These are phyloP conservation scores for Hipparchia sbordonii DNA, from an alignment of 2,888 invertebrate genomes.

Conservation along the genomic window DNA sequence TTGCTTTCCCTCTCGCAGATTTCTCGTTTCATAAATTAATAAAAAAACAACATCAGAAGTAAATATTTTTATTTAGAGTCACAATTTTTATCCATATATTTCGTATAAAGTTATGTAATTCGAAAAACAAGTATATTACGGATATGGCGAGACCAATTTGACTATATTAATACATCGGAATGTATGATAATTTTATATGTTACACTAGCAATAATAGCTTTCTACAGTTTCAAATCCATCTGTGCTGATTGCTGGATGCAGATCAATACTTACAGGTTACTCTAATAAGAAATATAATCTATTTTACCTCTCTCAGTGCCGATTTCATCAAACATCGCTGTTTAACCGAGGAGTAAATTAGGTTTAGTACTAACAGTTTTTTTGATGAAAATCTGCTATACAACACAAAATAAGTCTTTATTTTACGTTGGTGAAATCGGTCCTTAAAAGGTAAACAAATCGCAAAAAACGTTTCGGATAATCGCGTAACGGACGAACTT, in stretches of 20 bases:
- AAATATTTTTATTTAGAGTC: constrained; percentile 49
- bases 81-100: constrained; percentile 46
- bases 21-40: constrained; percentile 1
- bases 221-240: constrained; percentile 68
- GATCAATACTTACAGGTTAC: constrained; percentile 19
- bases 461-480: too few relatives aligned
- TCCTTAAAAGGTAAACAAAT: too few relatives aligned
- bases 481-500: neutral
- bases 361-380: too few relatives aligned
- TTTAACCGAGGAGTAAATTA: too few relatives aligned
- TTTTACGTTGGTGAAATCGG: too few relatives aligned
- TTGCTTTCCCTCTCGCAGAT: neutral
- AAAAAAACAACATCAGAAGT: constrained; percentile 25
- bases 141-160: constrained; percentile 33
- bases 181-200: constrained; percentile 3
- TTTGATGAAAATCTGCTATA: too few relatives aligned
- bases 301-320: too few relatives aligned
- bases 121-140: constrained; percentile 28
- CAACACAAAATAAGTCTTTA: too few relatives aligned
- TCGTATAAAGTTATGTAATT: constrained; percentile 35
- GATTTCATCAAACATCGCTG: too few relatives aligned
- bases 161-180: constrained; percentile 36
- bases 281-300: neutral
- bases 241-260: constrained; percentile 50
- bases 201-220: constrained; percentile 35